Evolutionary conservation across 2,113 vertebrate genomes (phyloP), one percentile per base, ranked within the genome.

Genomic region (Cynopterus brachyotis): DNA sequence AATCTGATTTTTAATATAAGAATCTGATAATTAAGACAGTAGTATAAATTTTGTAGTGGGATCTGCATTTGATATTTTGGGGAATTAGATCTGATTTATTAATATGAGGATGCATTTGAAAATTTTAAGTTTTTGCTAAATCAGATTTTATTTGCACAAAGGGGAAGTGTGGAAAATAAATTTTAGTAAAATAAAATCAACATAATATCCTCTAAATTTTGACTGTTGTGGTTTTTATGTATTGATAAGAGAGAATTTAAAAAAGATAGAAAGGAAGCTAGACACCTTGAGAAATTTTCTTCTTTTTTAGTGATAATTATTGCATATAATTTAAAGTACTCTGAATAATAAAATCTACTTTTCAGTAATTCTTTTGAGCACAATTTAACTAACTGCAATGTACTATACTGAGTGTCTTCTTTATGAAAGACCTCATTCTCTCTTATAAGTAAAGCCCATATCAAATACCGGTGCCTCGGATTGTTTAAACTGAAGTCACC

Each of bases 71-170:
- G 85, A 85, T 62, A 81, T 83, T 91, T 88, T 82, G 10, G 16
- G 30, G 59, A 91, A 79, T 75, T 92, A 88, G 81, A 67, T 84
- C 97, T 91, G 28, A n/a, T 95, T 86, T 72, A 66, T 85, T 96
- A 80, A 40, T 72, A 66, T 20, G 16, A 50, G 28, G 12, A 70
- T 55, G 37, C 62, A 78, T 42, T 89, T 91, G 37, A 95, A 95
- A 78, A 79, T n/a, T 5, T 45, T 47, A 12, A 37, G 73, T 90
- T 83, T 81, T 92, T 73, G 32, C 24, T 91, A 87, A 79, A 78
- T 94, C 32, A 64, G 0, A 70, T 92, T 92, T 96, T 94, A 83
- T 89, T 88, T 62, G 28, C 16, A 84, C 35, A 69, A 37, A 66
- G 32, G 37, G 2, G 47, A 88, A 93, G 50, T 83, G 9, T 6